Evolutionary conservation across 2,797 vertebrate species (phyloP), one percentile per base, ranked within the genome.

Genomic region (Sternarchorhynchus goeldii): DNA sequence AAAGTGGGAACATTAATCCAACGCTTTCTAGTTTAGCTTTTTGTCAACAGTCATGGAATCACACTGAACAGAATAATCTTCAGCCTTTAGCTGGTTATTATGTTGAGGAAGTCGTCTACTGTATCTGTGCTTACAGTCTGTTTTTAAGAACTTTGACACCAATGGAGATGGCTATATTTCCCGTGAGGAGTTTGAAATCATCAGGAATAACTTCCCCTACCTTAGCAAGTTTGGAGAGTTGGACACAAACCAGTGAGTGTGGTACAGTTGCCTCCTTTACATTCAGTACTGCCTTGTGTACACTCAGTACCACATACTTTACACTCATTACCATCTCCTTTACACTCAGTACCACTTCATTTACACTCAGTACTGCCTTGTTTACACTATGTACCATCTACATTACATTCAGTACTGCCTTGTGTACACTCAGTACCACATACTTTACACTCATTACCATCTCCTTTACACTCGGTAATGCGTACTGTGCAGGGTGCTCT

Each of bases 71-170:
- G 12, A 64, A 67, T 67, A 7, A 56, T 66, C 7, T 17, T 12
- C 21, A 14, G 4, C 16, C 39, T 12, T 4, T 4, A 29, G 8
- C 58, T 81, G 41, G 32, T 31, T 62, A 77, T 25, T 56, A 55
- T 59, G 53, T 58, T 3, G 21, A 34, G 18, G 16, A 10, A 68
- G 32, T 17, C 56, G 56, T 73, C 12, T 65, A 45, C 31, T 53
- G 53, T 73, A 69, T 68, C 12, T 60, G 10, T 56, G 62, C 31
- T 75, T 73, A 1, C 87, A 97, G 96, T 95, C 95, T 0, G 95
- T 97, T 73, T 96, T 96, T 89, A 95, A 95, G 90, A 96, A 96
- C 86, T 97, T 96, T 0, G 96, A 97, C 88, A 88, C 93, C 0
- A 94, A 97, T 0, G 94, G 94, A 0, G 93, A 88, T 0, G 96